A percentile compares a stretch with the other conserved stretches of the same genome.
Conservation (phyloP, 2,888 invertebrate genomes). For the Vesta saturnalis region DNA sequence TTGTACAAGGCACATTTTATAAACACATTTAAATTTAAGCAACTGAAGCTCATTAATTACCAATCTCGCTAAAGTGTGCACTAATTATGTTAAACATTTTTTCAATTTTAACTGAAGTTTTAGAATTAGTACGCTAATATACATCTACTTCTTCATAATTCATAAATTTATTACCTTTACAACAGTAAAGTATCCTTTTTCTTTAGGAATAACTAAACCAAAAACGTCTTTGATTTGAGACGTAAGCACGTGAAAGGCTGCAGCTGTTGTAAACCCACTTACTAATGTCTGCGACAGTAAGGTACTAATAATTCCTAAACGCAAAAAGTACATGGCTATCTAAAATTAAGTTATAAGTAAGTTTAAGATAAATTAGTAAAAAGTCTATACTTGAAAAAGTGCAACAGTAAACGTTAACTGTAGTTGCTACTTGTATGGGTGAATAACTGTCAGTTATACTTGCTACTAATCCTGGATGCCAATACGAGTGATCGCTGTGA, state of each 20-base stretch:
- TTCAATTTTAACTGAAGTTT: too few species aligned
- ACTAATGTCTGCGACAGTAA: conserved; percentile 73
- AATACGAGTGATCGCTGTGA: conserved; percentile 54
- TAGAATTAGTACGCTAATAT: too few species aligned
- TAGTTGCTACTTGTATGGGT: conserved; percentile 76
- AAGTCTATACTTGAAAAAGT: conserved; percentile 76
- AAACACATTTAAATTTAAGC: too few species aligned
- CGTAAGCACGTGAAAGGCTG: conserved; percentile 75
- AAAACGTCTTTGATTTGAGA: conserved; percentile 74
- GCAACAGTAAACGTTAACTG: conserved; percentile 80
- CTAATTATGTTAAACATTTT: too few species aligned
- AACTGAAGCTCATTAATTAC: too few species aligned
- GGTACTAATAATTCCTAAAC: conserved; percentile 69
- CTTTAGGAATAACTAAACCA: conserved; percentile 66
- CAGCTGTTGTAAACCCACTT: conserved; percentile 78
- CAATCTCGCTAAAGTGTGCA: too few species aligned
- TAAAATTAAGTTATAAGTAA: conserved; percentile 57
- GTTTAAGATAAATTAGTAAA: too few species aligned
- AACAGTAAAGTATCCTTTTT: conserved; percentile 70
- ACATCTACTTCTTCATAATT: background rate
- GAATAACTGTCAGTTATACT: conserved; percentile 51
- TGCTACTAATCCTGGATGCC: conserved; percentile 37
- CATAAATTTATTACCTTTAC: conserved; percentile 64
- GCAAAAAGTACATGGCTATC: conserved; percentile 71
- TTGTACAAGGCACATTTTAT: too few species aligned